These are phyloP conservation scores for Ostrea denselamellosa DNA, from an alignment of 1,140 invertebrate species.

Conservation along the genomic window DNA sequence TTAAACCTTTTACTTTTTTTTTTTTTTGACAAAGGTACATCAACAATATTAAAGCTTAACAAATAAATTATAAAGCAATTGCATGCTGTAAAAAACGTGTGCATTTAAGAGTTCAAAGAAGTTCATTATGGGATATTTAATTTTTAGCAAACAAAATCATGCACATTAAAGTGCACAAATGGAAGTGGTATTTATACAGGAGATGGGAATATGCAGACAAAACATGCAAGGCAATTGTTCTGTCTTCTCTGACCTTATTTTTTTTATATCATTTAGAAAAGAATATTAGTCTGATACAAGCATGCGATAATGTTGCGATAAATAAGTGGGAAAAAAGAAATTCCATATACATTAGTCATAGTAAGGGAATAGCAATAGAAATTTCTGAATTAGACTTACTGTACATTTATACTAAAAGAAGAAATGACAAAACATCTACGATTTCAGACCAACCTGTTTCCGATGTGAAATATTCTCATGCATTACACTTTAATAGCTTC, in stretches of 20 bases:
- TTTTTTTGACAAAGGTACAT: neutral
- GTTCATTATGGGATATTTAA: constrained; percentile 30
- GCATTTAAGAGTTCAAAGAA: neutral
- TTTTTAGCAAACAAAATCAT: constrained; percentile 19
- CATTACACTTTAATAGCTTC: neutral
- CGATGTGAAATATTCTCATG: constrained; percentile 21
- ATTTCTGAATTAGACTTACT: too few species aligned
- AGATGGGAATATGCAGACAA: neutral
- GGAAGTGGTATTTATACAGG: constrained; percentile 3
- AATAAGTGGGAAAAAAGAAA: too few species aligned
- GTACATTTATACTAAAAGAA: too few species aligned
- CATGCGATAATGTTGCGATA: too few species aligned
- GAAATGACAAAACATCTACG: too few species aligned
- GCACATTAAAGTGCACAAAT: neutral
- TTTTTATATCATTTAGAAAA: too few species aligned
- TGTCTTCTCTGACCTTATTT: neutral
- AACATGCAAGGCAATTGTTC: constrained; percentile 1
- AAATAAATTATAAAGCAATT: neutral
- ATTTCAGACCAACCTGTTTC: neutral
- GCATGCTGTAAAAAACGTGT: neutral
- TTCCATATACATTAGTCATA: too few species aligned
- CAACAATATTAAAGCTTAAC: constrained; percentile 7
- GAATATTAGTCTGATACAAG: too few species aligned
- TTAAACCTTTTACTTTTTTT: neutral
- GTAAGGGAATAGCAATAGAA: too few species aligned